Conservation (phyloP, 2,888 invertebrate genomes). For the Pandemis heparana region DNA sequence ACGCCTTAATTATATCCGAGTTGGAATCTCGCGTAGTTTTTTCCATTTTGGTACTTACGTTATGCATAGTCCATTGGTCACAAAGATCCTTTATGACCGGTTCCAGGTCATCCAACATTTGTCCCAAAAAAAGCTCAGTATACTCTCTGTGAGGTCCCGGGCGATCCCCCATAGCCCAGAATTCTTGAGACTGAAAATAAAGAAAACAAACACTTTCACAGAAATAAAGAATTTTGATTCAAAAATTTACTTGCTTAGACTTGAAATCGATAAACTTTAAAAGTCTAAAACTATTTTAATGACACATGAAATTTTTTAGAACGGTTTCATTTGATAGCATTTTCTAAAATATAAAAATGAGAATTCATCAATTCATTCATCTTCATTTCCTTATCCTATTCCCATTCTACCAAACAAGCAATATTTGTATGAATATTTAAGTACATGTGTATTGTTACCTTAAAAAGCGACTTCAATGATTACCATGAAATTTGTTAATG, state of each 20-base stretch:
- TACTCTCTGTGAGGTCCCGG: not conserved
- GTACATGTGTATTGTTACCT: too few species aligned
- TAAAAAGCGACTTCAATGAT: too few species aligned
- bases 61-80: not conserved
- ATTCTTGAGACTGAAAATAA: not conserved
- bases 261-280: not conserved
- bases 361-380: too few species aligned
- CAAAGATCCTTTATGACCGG: not conserved
- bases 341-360: not conserved
- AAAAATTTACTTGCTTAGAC: not conserved
- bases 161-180: not conserved
- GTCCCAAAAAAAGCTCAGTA: not conserved
- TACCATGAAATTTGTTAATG: too few species aligned
- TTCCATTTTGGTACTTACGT: too few species aligned
- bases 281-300: too few species aligned
- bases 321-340: not conserved
- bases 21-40: too few species aligned
- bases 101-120: not conserved
- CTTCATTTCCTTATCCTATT: too few species aligned
- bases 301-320: too few species aligned
- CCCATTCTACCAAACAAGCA: too few species aligned
- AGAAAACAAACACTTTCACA: not conserved
- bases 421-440: too few species aligned
- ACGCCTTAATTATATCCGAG: too few species aligned
- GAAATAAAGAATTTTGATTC: not conserved